Evolutionary conservation across 2,113 vertebrate species (phyloP).

Genomic region (Lophius piscatorius): DNA sequence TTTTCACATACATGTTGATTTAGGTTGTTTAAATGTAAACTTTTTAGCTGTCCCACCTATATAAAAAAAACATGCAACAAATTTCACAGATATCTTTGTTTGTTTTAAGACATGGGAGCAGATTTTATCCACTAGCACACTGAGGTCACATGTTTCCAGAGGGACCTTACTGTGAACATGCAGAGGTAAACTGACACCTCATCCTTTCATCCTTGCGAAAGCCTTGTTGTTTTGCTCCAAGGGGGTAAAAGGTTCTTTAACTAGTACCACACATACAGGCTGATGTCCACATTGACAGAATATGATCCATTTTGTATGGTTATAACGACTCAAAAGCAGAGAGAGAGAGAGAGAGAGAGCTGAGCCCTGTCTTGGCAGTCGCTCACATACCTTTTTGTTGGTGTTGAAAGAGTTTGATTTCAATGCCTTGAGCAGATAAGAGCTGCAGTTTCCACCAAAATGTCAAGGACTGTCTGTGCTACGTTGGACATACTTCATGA

Average conservation of each 20-base stretch:
- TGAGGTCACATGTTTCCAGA: constrained; percentile 56
- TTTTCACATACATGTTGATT: too few species aligned
- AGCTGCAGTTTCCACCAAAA: constrained; percentile 27
- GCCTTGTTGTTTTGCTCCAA: constrained; percentile 56
- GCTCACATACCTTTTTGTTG: constrained; percentile 28
- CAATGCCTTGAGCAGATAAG: constrained; percentile 52
- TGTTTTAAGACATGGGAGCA: constrained; percentile 41
- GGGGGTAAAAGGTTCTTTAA: constrained; percentile 17
- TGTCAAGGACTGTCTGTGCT: constrained; percentile 62
- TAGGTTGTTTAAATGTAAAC: too few species aligned
- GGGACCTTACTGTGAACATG: constrained; percentile 61
- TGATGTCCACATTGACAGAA: constrained; percentile 15
- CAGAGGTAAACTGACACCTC: constrained; percentile 67
- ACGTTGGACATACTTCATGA: too few species aligned
- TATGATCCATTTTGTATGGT: constrained; percentile 29
- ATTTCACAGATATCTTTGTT: constrained; percentile 14
- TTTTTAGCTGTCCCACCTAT: too few species aligned
- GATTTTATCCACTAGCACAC: constrained; percentile 47
- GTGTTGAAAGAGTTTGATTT: constrained; percentile 60
- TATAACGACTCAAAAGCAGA: neutral
- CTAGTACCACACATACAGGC: constrained; percentile 33
- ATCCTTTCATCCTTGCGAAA: constrained; percentile 66
- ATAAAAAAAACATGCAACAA: constrained; percentile 1
- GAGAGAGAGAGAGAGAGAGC: neutral
- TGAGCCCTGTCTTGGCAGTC: constrained; percentile 29